Evolutionary conservation across 2,797 vertebrate species (phyloP).

Genomic region (Coregonus sp.): DNA sequence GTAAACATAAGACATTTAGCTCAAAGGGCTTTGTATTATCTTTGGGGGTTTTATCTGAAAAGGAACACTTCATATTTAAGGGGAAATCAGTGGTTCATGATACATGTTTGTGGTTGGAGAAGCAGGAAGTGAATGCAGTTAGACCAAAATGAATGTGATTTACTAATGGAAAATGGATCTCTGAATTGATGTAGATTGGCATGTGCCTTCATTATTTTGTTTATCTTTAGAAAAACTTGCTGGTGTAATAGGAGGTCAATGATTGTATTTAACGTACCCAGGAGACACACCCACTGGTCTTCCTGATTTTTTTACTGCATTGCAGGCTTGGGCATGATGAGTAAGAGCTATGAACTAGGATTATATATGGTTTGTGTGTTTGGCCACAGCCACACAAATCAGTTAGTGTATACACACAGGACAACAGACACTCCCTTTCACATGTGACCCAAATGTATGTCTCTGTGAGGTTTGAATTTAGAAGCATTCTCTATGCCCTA

Average conservation of each 20-base stretch:
- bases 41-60: slow-evolving; percentile 14
- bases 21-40: neutral
- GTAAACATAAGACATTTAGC: slow-evolving; percentile 61
- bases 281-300: slow-evolving; percentile 59
- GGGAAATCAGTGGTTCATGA: slow-evolving; percentile 5
- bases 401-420: too few relatives aligned
- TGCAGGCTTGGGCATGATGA: slow-evolving; percentile 30
- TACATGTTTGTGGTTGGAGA: slow-evolving; percentile 19
- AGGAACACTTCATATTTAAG: neutral
- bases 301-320: slow-evolving; percentile 45
- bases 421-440: too few relatives aligned
- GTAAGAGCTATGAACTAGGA: too few relatives aligned
- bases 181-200: slow-evolving; percentile 21
- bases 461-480: too few relatives aligned
- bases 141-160: slow-evolving; percentile 18
- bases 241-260: neutral
- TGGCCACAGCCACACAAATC: too few relatives aligned
- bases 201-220: slow-evolving; percentile 36
- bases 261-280: neutral
- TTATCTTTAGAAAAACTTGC: neutral
- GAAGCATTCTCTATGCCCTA: too few relatives aligned
- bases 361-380: too few relatives aligned
- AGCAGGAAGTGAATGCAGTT: slow-evolving; percentile 58
- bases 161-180: neutral
- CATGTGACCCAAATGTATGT: too few relatives aligned